Conservation (phyloP, 2,113 vertebrate species). For the Glaucidium brasilianum region DNA sequence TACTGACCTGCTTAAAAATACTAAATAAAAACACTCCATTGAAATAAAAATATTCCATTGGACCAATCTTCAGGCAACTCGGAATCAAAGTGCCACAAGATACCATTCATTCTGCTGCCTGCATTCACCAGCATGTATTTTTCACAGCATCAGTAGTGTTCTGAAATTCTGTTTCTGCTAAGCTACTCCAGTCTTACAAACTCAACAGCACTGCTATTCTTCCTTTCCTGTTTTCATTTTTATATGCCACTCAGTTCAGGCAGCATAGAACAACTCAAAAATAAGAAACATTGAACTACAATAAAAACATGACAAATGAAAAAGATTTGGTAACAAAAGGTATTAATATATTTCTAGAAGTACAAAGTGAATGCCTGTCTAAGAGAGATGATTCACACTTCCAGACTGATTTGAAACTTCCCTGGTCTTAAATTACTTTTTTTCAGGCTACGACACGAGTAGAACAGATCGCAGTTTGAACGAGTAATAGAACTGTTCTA, state of each 20-base stretch:
- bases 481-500: slow-evolving; percentile 14
- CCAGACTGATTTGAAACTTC: not conserved
- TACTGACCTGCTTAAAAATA: not conserved
- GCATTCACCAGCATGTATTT: not conserved
- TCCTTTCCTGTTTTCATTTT: not conserved
- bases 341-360: not conserved
- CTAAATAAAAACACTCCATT: not conserved
- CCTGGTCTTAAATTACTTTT: not conserved
- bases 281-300: not conserved
- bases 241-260: not conserved
- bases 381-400: not conserved
- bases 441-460: not conserved
- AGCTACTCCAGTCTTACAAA: not conserved
- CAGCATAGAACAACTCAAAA: not conserved
- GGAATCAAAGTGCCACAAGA: not conserved
- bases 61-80: not conserved
- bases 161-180: not conserved
- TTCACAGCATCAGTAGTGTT: not conserved
- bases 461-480: not conserved
- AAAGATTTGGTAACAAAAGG: not conserved
- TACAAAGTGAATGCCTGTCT: not conserved
- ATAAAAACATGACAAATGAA: not conserved
- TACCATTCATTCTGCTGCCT: not conserved
- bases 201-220: not conserved
- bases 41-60: not conserved